phyloP scores from a whole-genome alignment of 2,797 vertebrate genomes.

The Columba guinea region DNA sequence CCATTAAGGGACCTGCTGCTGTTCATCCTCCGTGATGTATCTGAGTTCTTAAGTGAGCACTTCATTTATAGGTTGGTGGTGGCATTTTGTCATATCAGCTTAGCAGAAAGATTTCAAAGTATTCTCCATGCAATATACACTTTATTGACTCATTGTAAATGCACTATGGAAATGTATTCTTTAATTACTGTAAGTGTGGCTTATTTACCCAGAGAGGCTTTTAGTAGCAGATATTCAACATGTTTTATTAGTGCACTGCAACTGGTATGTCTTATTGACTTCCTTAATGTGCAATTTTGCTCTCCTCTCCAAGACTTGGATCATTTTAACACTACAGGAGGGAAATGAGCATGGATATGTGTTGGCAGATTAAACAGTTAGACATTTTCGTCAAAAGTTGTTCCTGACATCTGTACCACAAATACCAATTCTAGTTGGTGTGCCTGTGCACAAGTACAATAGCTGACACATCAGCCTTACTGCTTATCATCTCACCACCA shows the following conservation, averaged over 20 bases:
- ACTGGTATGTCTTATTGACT: neutral
- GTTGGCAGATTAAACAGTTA: neutral
- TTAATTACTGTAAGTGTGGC: slow-evolving; percentile 31
- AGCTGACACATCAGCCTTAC: neutral
- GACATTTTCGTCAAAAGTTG: neutral
- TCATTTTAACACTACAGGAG: neutral
- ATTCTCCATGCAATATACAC: neutral
- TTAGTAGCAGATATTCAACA: neutral
- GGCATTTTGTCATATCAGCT: neutral
- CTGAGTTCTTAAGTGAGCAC: neutral
- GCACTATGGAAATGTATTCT: slow-evolving; percentile 12
- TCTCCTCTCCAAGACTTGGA: neutral
- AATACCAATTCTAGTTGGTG: neutral
- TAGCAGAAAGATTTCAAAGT: neutral
- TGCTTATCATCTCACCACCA: neutral
- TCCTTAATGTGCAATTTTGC: neutral
- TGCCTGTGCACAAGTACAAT: neutral
- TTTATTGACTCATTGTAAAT: slow-evolving; percentile 20
- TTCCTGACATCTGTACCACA: neutral
- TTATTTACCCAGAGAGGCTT: slow-evolving; percentile 17
- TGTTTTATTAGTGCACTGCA: slow-evolving; percentile 1
- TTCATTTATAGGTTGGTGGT: neutral
- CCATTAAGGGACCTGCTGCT: neutral
- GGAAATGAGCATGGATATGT: neutral
- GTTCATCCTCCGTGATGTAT: neutral